Conservation (phyloP, 1,140 invertebrate species). For the Spodoptera frugiperda region DNA sequence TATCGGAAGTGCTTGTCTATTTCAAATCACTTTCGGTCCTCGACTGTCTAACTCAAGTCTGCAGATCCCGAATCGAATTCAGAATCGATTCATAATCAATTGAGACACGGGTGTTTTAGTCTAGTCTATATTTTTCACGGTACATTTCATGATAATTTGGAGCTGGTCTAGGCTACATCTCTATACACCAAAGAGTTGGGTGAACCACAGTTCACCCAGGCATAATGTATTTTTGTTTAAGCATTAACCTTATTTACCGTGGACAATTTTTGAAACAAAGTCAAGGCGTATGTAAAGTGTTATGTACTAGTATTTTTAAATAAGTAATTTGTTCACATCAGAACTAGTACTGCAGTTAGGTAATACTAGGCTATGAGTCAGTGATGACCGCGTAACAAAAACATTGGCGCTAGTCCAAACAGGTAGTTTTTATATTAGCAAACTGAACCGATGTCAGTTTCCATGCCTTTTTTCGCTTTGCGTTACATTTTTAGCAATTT, state of each 20-base stretch:
- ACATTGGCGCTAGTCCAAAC: conserved; percentile 28
- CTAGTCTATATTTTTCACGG: not conserved
- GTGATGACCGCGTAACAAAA: conserved; percentile 15
- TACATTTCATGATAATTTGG: not conserved
- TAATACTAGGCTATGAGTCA: conserved; percentile 31
- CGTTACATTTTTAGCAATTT: conserved; percentile 6
- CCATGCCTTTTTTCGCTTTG: conserved; percentile 5
- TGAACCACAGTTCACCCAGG: not conserved
- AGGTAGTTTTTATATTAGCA: conserved; percentile 22
- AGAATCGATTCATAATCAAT: conserved; percentile 15
- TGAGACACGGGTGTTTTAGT: not conserved
- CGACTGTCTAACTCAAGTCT: conserved; percentile 4
- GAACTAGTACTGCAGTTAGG: conserved; percentile 3
- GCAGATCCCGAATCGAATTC: conserved; percentile 7
- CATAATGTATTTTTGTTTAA: not conserved
- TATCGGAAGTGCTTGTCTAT: not conserved
- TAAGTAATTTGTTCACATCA: conserved; percentile 3
- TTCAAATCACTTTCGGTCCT: not conserved
- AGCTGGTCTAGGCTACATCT: not conserved
- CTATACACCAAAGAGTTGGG: too few species aligned
- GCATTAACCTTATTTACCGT: conserved; percentile 25
- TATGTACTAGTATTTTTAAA: not conserved
- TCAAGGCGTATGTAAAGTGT: not conserved
- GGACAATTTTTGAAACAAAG: not conserved
- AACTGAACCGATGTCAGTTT: conserved; percentile 16